A percentile compares a stretch with the other conserved stretches of the same genome.
Evolutionary conservation across 2,113 vertebrate genomes (phyloP).

Genomic region (Scortum barcoo): DNA sequence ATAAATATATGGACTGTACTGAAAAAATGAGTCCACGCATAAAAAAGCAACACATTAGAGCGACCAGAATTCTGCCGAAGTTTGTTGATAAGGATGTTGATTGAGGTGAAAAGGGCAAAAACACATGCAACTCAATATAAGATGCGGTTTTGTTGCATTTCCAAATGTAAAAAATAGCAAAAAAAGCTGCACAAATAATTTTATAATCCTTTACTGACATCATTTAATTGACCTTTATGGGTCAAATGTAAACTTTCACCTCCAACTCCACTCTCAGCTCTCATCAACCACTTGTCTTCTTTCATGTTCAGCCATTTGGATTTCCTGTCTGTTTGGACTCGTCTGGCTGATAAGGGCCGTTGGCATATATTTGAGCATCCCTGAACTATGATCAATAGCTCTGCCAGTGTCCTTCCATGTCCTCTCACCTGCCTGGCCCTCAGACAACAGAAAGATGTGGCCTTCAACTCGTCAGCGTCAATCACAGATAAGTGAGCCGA

Average conservation of each 20-base stretch:
- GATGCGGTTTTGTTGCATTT: not conserved
- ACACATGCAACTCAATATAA: not conserved
- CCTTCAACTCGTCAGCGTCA: not conserved
- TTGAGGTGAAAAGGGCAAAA: not conserved
- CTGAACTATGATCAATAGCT: conserved; percentile 19
- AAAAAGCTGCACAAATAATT: not conserved
- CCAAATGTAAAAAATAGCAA: not conserved
- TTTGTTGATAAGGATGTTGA: not conserved
- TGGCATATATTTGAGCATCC: not conserved
- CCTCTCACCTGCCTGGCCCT: conserved; percentile 16
- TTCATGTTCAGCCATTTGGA: conserved; percentile 4
- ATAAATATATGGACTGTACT: not conserved
- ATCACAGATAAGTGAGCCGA: not conserved
- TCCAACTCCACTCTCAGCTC: not conserved
- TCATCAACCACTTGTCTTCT: not conserved
- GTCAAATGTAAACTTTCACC: not conserved
- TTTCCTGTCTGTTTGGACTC: conserved; percentile 30
- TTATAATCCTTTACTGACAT: not conserved
- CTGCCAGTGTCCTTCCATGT: conserved; percentile 3
- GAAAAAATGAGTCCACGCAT: not conserved
- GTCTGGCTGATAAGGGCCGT: not conserved
- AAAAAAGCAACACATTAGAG: conserved; percentile 12
- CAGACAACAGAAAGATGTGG: not conserved
- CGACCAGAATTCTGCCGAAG: not conserved
- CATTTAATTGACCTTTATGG: too few relatives aligned